These are phyloP conservation scores for Laodelphax striatellus DNA, from an alignment of 1,140 invertebrate genomes.

Conservation along the genomic window DNA sequence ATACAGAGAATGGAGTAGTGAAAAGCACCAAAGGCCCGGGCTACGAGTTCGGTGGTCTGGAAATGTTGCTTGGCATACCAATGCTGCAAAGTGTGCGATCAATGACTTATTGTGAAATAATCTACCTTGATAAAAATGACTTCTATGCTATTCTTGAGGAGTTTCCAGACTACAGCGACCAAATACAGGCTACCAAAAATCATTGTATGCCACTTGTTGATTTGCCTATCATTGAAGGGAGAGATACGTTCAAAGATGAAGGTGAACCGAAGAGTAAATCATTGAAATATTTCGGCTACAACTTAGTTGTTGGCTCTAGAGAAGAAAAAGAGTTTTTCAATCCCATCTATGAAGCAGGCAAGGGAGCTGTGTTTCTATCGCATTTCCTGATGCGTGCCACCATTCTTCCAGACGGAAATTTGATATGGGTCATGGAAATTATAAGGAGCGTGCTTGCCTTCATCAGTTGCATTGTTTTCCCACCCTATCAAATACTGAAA, in stretches of 20 bases:
- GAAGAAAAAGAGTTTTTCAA: background rate
- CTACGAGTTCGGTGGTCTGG: background rate
- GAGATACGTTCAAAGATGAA: background rate
- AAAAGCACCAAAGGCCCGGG: background rate
- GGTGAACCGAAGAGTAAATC: background rate
- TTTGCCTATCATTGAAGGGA: background rate
- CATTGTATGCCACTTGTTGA: background rate
- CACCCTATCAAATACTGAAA: background rate
- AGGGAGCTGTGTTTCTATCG: background rate
- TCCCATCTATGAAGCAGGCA: background rate
- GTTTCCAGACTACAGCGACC: background rate
- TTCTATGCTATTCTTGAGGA: background rate
- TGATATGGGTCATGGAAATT: background rate
- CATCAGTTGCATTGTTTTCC: background rate
- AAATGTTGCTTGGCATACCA: background rate
- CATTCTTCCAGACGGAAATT: background rate
- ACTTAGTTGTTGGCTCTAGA: background rate
- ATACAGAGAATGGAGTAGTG: background rate
- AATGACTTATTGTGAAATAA: background rate
- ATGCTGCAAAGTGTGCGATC: background rate
- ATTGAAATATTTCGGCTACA: background rate
- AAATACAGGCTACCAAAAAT: background rate
- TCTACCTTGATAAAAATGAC: background rate
- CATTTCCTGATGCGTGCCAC: background rate
- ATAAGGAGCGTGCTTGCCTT: background rate